Base-by-base conservation (phyloP, 2,888 invertebrate genomes). In the Volucella inanis region DNA sequence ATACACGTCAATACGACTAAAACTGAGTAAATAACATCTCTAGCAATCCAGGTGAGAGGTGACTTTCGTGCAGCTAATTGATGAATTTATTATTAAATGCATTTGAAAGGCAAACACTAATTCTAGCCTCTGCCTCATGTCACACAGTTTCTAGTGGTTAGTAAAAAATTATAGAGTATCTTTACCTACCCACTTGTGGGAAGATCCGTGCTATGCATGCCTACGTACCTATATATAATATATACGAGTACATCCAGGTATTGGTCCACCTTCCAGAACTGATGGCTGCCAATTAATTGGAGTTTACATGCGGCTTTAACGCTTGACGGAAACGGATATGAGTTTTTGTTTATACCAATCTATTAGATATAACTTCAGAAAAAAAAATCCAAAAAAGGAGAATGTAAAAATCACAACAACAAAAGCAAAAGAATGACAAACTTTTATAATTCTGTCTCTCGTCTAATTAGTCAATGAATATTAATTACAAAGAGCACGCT, bases 61-160 rank as follows among this genome's bases (percentile, higher is more conserved):
- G 70, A 82, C 82, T 85, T 85, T 87, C 88, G 88, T 88, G 88
- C 88, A 71, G 83, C 70, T 88, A 88, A 88, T 88, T 87, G 87
- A 83, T 83, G 76, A 87, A 87, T 83, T 87, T 75, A 87, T 87
- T 87, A 88, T 75, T 65, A 74, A 72, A 77, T 74, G 64, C 67
- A 68, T 77, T 75, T 67, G 74, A 70, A 79, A 84, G 70, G 65
- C 71, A 81, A 80, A 87, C 75, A 83, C 68, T 85, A 78, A 75
- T 86, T 74, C 67, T 12, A 78, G 86, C 54, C 55, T 72, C 45
- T 59, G 70, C 71, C 76, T 31, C 59, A 45, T 61, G 54, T 54
- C n/a, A 52, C 22, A 11, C 18, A 49, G 39, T 43, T 50, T 15
- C 52, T 54, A 14, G 18, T 49, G 15, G 45, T 65, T 38, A 38